Evolutionary conservation across 2,888 invertebrate genomes (phyloP).

Genomic region (Thalpophila matura): DNA sequence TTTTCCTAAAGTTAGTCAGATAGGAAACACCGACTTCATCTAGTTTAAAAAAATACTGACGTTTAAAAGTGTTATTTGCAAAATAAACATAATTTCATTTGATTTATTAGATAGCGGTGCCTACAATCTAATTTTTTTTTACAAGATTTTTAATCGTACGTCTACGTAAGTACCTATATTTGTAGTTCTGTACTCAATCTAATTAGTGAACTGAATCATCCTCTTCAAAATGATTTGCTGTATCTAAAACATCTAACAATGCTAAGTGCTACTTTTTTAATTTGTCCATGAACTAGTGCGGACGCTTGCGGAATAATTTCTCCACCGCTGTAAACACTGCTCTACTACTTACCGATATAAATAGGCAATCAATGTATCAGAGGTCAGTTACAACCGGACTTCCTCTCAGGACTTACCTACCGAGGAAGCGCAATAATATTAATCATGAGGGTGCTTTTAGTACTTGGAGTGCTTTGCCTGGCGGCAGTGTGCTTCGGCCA

Average conservation of each 20-base stretch:
- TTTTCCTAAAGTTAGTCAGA: no score
- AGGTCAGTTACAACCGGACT: conserved; percentile 67
- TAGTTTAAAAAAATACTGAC: no score
- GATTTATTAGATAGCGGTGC: no score
- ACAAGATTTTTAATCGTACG: no score
- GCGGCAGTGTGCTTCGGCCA: conserved; percentile 79
- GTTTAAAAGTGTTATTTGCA: no score
- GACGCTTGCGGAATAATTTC: conserved; percentile 87
- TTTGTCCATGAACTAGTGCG: conserved; percentile 85
- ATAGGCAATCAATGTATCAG: conserved; percentile 74
- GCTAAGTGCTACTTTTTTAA: conserved; percentile 61
- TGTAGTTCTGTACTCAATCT: neutral
- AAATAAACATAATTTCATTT: no score
- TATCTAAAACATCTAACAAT: conserved; percentile 46
- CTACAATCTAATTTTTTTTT: neutral
- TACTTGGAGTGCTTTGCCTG: conserved; percentile 80
- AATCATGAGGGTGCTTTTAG: conserved; percentile 81
- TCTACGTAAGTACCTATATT: neutral
- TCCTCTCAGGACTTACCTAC: conserved; percentile 59
- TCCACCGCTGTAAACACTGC: conserved; percentile 76
- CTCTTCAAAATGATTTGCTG: conserved; percentile 5
- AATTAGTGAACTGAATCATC: neutral
- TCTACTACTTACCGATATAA: conserved; percentile 82
- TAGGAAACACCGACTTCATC: no score
- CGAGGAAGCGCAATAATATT: conserved; percentile 55